A percentile compares a stretch with the other conserved stretches of the same genome.
These are phyloP conservation scores for Dynastes tityus DNA, from an alignment of 2,888 invertebrate species.

Conservation along the genomic window DNA sequence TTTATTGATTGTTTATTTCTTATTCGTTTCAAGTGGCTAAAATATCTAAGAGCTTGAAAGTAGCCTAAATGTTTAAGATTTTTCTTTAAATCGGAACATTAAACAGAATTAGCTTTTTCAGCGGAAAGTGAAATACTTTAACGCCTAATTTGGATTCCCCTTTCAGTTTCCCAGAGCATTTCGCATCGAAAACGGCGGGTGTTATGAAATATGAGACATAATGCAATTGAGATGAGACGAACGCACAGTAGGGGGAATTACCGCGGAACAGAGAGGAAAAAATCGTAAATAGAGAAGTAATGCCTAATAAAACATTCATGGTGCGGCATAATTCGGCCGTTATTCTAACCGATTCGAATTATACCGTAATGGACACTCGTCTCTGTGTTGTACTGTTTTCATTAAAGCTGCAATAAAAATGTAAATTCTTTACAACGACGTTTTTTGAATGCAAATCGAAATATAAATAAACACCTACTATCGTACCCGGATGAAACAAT, in stretches of 20 bases:
- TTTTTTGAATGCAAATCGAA: slow-evolving; percentile 34
- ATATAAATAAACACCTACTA: slow-evolving; percentile 30
- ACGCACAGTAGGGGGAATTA: background rate
- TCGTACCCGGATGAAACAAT: background rate
- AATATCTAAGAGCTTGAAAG: no score
- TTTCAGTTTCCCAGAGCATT: background rate
- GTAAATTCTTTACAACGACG: slow-evolving; percentile 59
- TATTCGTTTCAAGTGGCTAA: no score
- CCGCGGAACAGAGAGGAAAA: slow-evolving; percentile 1
- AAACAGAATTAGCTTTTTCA: background rate
- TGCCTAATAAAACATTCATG: slow-evolving; percentile 42
- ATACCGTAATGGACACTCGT: slow-evolving; percentile 62
- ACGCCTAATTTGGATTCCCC: slow-evolving; percentile 4
- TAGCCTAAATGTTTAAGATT: background rate
- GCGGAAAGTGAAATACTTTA: background rate
- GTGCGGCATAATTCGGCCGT: slow-evolving; percentile 60
- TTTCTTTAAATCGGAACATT: background rate
- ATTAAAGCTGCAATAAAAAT: slow-evolving; percentile 65
- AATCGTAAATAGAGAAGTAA: slow-evolving; percentile 31
- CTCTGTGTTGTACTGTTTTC: slow-evolving; percentile 61
- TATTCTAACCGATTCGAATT: slow-evolving; percentile 59
- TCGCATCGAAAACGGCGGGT: background rate
- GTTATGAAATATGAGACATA: slow-evolving; percentile 24
- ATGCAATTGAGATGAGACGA: slow-evolving; percentile 2
- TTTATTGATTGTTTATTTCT: no score